phyloP scores from a whole-genome alignment of 2,888 invertebrate genomes.

The Ornithoptera priamus region DNA sequence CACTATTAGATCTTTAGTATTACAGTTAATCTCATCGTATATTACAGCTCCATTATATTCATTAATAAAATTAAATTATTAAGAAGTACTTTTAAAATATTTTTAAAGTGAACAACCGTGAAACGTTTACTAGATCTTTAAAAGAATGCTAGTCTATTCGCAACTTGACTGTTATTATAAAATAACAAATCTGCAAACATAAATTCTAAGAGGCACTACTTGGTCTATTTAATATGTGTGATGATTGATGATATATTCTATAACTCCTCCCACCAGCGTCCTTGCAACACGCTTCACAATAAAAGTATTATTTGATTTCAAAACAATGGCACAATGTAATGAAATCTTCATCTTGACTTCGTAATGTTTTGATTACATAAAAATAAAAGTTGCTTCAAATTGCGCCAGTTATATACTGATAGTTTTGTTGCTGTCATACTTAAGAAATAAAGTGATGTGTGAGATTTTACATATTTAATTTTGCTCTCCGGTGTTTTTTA shows the following conservation, averaged over 20 bases:
- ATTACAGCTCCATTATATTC: too few relatives aligned
- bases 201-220: not conserved
- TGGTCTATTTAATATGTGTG: not conserved
- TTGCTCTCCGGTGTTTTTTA: not conserved
- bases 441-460: not conserved
- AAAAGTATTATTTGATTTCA: not conserved
- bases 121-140: too few relatives aligned
- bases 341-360: conserved; percentile 8
- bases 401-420: conserved; percentile 2
- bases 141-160: too few relatives aligned
- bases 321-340: conserved; percentile 15
- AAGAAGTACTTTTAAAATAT: not conserved
- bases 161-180: too few relatives aligned
- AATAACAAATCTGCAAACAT: too few relatives aligned
- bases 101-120: too few relatives aligned
- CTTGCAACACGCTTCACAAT: not conserved
- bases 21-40: too few relatives aligned
- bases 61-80: not conserved
- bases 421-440: not conserved
- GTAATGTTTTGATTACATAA: conserved; percentile 19
- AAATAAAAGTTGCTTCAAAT: conserved; percentile 15
- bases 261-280: not conserved
- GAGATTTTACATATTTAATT: too few relatives aligned
- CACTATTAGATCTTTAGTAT: too few relatives aligned
- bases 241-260: not conserved